Evolutionary conservation across 2,888 invertebrate genomes (phyloP), one percentile per base, ranked within the genome.

Genomic region (Netelia fuscicornis): DNA sequence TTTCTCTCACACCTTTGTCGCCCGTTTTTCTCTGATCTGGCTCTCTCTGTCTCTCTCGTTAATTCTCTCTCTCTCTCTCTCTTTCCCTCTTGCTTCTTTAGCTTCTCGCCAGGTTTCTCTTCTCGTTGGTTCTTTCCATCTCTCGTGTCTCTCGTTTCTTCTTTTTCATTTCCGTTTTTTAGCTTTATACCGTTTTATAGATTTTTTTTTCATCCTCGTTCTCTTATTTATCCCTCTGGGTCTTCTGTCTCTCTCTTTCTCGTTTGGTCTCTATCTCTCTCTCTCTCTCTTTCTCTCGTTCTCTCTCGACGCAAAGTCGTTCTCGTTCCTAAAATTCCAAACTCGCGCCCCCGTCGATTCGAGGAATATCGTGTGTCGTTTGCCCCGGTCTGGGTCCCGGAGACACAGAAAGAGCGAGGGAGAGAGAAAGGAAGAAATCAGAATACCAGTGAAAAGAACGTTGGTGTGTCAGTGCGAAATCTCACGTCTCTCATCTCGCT

Each of bases 41-140:
- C 30, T 30, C 30, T 37, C 60, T 44, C 67, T 44, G 8, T 65
- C 84, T 86, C 87, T 78, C 81, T 83, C 86, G 81, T 83, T 79
- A 20, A 20, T 87, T 88, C 90, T 89, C 89, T 90, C 89, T 89
- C 86, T 60, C 86, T 60, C 86, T 37, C 56, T 67, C 75, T 67
- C 76, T 56, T 83, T 86, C 87, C 75, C 80, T 83, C 85, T 82
- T 88, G 89, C 89, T 89, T 90, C 89, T 89, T 86, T 60, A 85
- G 37, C 56, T 67, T 82, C 65, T 72, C 52, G 56, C 48, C 56
- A 74, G 44, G 65, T 37, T 78, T 79, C 68, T 75, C 58, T 56
- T 20, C 20, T 56, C 86, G 87, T 88, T 85, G 83, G 86, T 84
- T 86, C 86, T 83, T 88, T 89, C 90, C 90, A 89, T 90, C 90